These are phyloP conservation scores for Microctonus hyperodae DNA, from an alignment of 2,888 invertebrate species.

Conservation along the genomic window DNA sequence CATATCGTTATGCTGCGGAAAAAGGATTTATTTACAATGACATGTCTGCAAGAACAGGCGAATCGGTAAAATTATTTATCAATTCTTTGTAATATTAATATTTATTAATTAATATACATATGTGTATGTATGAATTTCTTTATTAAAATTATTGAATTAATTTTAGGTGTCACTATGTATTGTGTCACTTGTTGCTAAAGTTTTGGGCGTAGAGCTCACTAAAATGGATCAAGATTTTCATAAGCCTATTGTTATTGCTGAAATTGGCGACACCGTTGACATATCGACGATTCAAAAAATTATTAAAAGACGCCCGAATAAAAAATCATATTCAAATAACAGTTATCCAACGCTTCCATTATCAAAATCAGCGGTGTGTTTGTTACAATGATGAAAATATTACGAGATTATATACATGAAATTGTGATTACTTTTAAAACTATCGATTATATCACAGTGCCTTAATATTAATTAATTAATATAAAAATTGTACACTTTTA, in stretches of 20 bases:
- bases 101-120: background rate
- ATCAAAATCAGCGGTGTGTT: conserved; percentile 66
- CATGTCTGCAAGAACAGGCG: conserved; percentile 77
- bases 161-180: conserved; percentile 72
- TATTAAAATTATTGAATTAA: background rate
- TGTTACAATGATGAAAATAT: conserved; percentile 65
- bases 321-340: conserved; percentile 48
- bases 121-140: background rate
- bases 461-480: conserved; percentile 13
- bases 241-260: conserved; percentile 72
- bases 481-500: background rate
- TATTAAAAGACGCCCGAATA: conserved; percentile 54
- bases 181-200: conserved; percentile 75
- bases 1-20: conserved; percentile 72
- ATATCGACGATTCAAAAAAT: conserved; percentile 51
- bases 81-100: background rate
- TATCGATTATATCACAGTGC: conserved; percentile 25
- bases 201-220: conserved; percentile 71
- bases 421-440: background rate
- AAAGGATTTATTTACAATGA: conserved; percentile 69
- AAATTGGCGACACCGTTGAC: conserved; percentile 65
- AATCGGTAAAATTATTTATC: conserved; percentile 67
- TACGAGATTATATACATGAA: background rate
- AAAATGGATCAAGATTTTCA: conserved; percentile 74
- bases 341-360: conserved; percentile 47